Percentiles rank a stretch among this genome's conserved stretches.
Conservation (phyloP, 2,113 vertebrate genomes). For the Zosterops hypoxanthus region DNA sequence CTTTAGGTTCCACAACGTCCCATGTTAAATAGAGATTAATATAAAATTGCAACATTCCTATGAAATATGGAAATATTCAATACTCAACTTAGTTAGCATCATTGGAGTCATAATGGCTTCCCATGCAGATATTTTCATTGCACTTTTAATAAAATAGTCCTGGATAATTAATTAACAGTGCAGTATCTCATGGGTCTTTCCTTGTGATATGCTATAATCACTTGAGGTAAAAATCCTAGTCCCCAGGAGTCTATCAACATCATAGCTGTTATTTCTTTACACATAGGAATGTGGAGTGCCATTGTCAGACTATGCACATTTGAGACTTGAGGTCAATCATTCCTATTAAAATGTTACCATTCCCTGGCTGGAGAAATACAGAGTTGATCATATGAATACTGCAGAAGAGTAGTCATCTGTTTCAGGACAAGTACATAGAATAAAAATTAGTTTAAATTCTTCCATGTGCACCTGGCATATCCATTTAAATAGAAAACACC, state of each 20-base stretch:
- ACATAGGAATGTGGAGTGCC: neutral
- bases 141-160: neutral
- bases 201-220: neutral
- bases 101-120: neutral
- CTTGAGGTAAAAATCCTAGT: neutral
- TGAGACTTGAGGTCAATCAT: conserved; percentile 28
- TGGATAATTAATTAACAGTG: conserved; percentile 37
- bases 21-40: neutral
- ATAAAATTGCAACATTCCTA: neutral
- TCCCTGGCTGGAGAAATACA: neutral
- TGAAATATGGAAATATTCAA: neutral
- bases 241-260: neutral
- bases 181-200: neutral
- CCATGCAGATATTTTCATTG: neutral
- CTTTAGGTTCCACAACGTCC: neutral
- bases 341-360: conserved; percentile 28
- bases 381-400: neutral
- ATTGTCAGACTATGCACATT: neutral
- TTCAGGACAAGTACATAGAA: neutral
- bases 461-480: conserved; percentile 26
- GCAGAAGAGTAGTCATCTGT: neutral
- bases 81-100: neutral
- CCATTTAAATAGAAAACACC: conserved; percentile 17
- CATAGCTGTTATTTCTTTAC: conserved; percentile 13
- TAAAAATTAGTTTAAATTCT: conserved; percentile 40